Percentiles rank a stretch among this genome's conserved stretches.
Evolutionary conservation across 2,888 invertebrate species (phyloP).

Genomic region (Eretmocerus hayati): DNA sequence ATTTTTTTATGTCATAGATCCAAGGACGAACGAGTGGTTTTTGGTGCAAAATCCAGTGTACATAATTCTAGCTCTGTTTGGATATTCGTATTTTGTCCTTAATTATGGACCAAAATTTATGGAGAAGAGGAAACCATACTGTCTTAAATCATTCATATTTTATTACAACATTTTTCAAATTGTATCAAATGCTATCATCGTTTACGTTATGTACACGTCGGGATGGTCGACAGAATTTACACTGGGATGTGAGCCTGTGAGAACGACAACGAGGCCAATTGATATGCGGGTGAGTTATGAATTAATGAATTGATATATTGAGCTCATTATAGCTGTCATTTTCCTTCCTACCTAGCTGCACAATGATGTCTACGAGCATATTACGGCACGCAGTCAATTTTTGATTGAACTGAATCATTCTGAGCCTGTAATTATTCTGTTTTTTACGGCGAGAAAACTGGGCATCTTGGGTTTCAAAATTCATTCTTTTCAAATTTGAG

Average conservation of each 20-base stretch:
- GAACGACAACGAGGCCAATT: conserved; percentile 48
- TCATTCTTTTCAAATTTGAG: no score
- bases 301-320: no score
- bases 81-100: conserved; percentile 54
- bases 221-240: conserved; percentile 54
- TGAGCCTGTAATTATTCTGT: no score
- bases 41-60: conserved; percentile 59
- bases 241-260: conserved; percentile 59
- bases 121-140: conserved; percentile 60
- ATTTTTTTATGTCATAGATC: conserved; percentile 45
- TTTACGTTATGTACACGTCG: conserved; percentile 46
- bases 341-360: no score
- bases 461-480: no score
- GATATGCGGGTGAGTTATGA: conserved; percentile 13
- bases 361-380: no score
- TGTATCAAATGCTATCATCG: conserved; percentile 24
- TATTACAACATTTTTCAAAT: conserved; percentile 70
- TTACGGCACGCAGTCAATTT: no score
- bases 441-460: no score
- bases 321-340: no score
- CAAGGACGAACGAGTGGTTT: conserved; percentile 58
- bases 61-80: conserved; percentile 48
- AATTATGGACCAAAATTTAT: conserved; percentile 60
- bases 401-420: no score
- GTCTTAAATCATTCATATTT: conserved; percentile 60